A percentile compares a stretch with the other conserved stretches of the same genome.
Conservation (phyloP, 2,888 invertebrate species). For the Agrochola litura region DNA sequence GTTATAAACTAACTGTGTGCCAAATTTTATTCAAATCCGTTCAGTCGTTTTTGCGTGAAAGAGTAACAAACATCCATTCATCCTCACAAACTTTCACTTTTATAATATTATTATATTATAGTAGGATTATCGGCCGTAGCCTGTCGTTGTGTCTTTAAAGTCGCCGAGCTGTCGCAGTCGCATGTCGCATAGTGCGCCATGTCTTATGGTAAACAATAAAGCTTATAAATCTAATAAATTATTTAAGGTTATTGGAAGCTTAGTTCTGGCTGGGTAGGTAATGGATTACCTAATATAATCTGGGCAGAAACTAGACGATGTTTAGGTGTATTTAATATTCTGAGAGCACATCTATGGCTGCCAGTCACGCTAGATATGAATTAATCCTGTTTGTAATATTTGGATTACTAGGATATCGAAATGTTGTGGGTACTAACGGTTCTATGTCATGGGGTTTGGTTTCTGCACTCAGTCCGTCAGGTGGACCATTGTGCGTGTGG, state of each 20-base stretch:
- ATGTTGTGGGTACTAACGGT: not conserved
- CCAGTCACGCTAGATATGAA: slow-evolving; percentile 29
- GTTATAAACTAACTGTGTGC: too few species aligned
- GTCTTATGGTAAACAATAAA: not conserved
- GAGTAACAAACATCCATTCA: too few species aligned
- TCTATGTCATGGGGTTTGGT: too few species aligned
- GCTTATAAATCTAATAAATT: slow-evolving; percentile 7
- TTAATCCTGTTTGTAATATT: slow-evolving; percentile 14
- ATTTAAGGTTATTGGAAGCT: slow-evolving; percentile 26
- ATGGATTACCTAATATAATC: slow-evolving; percentile 42
- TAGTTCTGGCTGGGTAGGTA: slow-evolving; percentile 19
- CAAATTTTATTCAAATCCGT: too few species aligned
- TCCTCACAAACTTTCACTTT: too few species aligned
- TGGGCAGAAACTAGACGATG: slow-evolving; percentile 37
- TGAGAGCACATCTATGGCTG: slow-evolving; percentile 13
- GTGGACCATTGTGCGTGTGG: too few species aligned
- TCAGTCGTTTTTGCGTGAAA: too few species aligned
- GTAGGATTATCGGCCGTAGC: too few species aligned
- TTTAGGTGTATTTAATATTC: slow-evolving; percentile 28
- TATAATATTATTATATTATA: too few species aligned
- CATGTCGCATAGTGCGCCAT: not conserved
- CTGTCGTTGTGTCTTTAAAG: not conserved
- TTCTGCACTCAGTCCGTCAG: too few species aligned
- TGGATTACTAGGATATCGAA: not conserved
- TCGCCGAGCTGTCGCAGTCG: too few species aligned